Percentiles rank a stretch among this genome's conserved stretches.
These are phyloP conservation scores for Pygoscelis antarcticus DNA, from an alignment of 2,113 vertebrate species.

Conservation along the genomic window DNA sequence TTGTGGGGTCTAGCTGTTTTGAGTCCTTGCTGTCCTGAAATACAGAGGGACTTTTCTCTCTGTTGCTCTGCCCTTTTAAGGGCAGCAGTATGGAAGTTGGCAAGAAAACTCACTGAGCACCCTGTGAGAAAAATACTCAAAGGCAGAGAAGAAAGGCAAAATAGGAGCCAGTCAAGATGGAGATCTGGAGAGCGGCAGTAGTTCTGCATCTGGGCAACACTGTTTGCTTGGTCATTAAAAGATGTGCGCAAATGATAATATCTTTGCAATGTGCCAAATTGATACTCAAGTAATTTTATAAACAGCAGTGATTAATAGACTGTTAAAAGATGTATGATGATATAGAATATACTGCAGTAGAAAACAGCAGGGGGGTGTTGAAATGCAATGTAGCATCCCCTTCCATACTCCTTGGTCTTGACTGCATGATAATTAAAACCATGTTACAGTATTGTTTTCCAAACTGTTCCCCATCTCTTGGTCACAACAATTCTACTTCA, in stretches of 20 bases:
- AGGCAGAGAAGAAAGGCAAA: background rate
- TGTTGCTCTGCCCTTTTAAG: conserved; percentile 60
- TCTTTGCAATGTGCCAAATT: background rate
- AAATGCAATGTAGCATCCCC: background rate
- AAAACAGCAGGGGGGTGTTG: background rate
- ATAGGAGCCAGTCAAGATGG: background rate
- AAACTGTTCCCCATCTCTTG: background rate
- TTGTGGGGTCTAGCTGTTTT: conserved; percentile 25
- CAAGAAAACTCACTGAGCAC: conserved; percentile 35
- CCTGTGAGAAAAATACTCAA: conserved; percentile 53
- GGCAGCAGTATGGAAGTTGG: conserved; percentile 49
- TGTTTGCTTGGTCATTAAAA: background rate
- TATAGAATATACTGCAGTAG: background rate
- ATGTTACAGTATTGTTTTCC: background rate
- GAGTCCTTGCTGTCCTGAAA: conserved; percentile 41
- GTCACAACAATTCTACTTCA: background rate
- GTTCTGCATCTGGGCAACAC: background rate
- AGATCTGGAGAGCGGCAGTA: background rate
- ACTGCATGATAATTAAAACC: background rate
- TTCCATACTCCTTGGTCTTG: background rate
- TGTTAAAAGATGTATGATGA: background rate
- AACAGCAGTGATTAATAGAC: background rate
- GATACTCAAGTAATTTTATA: background rate
- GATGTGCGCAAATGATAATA: background rate
- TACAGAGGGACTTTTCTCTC: conserved; percentile 36